These are phyloP conservation scores for Troides helena DNA, from an alignment of 2,888 invertebrate species.

Conservation along the genomic window DNA sequence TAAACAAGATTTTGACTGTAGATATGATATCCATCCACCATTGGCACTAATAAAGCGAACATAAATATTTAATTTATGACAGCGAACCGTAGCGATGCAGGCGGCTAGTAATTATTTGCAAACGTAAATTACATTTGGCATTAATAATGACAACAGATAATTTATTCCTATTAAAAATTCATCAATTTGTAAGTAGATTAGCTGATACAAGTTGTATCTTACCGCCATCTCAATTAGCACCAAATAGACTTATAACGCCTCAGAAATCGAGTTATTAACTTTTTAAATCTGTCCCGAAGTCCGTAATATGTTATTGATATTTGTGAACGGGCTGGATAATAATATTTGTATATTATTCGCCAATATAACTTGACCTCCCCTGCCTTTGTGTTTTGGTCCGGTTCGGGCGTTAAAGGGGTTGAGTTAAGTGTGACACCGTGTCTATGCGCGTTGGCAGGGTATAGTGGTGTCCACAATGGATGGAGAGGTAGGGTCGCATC, in stretches of 20 bases:
- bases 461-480: constrained; percentile 72
- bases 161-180: constrained; percentile 28
- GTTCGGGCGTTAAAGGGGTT: constrained; percentile 35
- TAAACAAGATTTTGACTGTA: constrained; percentile 13
- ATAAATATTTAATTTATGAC: constrained; percentile 24
- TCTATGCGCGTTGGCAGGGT: constrained; percentile 46
- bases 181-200: constrained; percentile 28
- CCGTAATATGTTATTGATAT: constrained; percentile 79
- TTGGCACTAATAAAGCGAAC: constrained; percentile 20
- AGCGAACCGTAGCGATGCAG: constrained; percentile 10
- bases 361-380: constrained; percentile 52
- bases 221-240: constrained; percentile 40
- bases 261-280: constrained; percentile 70
- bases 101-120: constrained; percentile 25
- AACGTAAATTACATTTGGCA: constrained; percentile 27
- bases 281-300: constrained; percentile 74
- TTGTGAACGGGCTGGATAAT: constrained; percentile 77
- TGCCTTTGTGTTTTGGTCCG: constrained; percentile 34
- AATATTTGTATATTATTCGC: constrained; percentile 73
- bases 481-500: constrained; percentile 70
- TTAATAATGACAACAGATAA: constrained; percentile 27
- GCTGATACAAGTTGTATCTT: constrained; percentile 23
- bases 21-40: constrained; percentile 15
- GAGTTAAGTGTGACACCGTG: constrained; percentile 40
- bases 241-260: constrained; percentile 53